Evolutionary conservation across 2,888 invertebrate genomes (phyloP).

Genomic region (Epiperipatus broadwayi): DNA sequence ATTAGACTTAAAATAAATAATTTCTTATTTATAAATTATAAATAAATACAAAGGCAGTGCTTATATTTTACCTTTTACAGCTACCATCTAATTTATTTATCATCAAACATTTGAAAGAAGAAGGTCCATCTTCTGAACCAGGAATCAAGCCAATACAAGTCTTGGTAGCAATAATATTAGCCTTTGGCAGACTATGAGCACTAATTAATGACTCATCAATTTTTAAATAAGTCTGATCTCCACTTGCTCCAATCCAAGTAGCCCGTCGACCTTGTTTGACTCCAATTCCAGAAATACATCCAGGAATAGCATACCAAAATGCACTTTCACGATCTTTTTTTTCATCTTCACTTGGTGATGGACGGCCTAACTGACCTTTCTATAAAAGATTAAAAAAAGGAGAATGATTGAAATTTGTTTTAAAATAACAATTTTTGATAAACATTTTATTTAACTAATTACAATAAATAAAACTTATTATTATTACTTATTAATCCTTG

Average conservation of each 20-base stretch:
- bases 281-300: slow-evolving; percentile 57
- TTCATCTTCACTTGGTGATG: slow-evolving; percentile 24
- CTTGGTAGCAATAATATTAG: slow-evolving; percentile 70
- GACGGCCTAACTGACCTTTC: slow-evolving; percentile 42
- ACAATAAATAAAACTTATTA: too few relatives aligned
- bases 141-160: slow-evolving; percentile 63
- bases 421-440: too few relatives aligned
- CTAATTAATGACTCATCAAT: slow-evolving; percentile 82
- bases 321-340: slow-evolving; percentile 20
- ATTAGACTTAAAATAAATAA: too few relatives aligned
- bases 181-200: slow-evolving; percentile 62
- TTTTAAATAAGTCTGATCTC: slow-evolving; percentile 82
- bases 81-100: slow-evolving; percentile 73
- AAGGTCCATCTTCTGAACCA: slow-evolving; percentile 51
- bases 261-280: slow-evolving; percentile 66
- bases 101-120: slow-evolving; percentile 59
- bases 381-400: too few relatives aligned
- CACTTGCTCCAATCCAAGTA: slow-evolving; percentile 84
- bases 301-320: slow-evolving; percentile 43
- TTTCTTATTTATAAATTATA: too few relatives aligned
- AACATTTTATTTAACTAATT: too few relatives aligned
- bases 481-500: too few relatives aligned
- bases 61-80: slow-evolving; percentile 44
- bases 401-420: too few relatives aligned
- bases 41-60: too few relatives aligned